Base-by-base conservation (phyloP, 64 coral and sea anemone genomes). In the Dendrophyllia cribrosa region DNA sequence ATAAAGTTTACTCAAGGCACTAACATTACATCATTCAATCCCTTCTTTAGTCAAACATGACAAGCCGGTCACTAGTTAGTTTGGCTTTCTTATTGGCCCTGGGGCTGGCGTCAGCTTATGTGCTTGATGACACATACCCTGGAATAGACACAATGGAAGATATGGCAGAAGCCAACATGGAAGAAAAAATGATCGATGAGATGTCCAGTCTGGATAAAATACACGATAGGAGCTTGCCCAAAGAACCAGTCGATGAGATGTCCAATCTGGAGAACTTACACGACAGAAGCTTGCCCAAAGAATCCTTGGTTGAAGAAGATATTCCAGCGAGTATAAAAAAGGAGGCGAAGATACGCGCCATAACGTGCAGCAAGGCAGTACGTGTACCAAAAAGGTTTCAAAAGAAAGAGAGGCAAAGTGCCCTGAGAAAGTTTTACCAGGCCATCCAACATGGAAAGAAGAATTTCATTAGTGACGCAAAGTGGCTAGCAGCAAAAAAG, bases 11-110 rank as follows among this genome's bases (percentile, higher is more conserved):
- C 43, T 73, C 4, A 12, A 46, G 4, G 44, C 44, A 25, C 66
- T 24, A 21, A 69, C 26, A 8, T 73, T 46, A 45, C 14, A 15
- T 55, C 16, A 51, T 56, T 77, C n/a, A 24, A 20, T 63, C 14
- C 13, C 16, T 67, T 84, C 12, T 67, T 22, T 51, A 68, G 80
- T 51, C 16, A 84, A 56, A 8, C 80, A 84, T 84, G 61, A 9
- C 26, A 11, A 47, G 60, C 3, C 62, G 19, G 17, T 67, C 49
- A 43, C 80, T 67, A 9, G 47, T 17, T 51, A 12, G 60, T 84
- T 84, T 84, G 17, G 62, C 21, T 67, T 34, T 84, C 9, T 13
- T 68, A 2, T 51, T 84, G 80, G 62, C 48, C 62, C 3, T 84
- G 9, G 62, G 45, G 8, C 9, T 68, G 62, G n/a, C 20, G 17